Evolutionary conservation across 2,113 vertebrate genomes (phyloP).

Genomic region (Centropus bengalensis): DNA sequence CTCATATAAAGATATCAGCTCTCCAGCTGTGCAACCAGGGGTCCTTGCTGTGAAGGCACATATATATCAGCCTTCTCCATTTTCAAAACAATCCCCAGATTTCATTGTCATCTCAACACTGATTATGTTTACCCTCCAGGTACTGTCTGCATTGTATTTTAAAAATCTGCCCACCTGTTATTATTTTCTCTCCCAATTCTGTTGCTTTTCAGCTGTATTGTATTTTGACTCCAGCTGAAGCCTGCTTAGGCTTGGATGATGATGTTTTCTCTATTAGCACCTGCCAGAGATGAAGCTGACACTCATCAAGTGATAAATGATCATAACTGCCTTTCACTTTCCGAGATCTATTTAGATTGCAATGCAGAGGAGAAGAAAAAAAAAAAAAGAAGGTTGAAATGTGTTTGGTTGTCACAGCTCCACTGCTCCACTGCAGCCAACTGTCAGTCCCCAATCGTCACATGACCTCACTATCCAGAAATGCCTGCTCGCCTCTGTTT

Average conservation of each 20-base stretch:
- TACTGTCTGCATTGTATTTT: conserved; percentile 24
- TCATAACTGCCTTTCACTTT: not conserved
- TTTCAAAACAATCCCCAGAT: conserved; percentile 6
- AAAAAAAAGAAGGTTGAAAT: not conserved
- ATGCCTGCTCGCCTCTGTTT: not conserved
- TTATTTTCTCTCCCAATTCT: conserved; percentile 37
- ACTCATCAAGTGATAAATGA: conserved; percentile 20
- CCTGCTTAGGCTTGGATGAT: conserved; percentile 4
- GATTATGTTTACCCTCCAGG: conserved; percentile 45
- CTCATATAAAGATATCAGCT: conserved; percentile 20
- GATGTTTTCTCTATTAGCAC: not conserved
- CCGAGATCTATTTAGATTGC: accelerated
- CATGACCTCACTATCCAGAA: not conserved
- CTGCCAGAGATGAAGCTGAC: conserved; percentile 21
- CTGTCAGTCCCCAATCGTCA: accelerated
- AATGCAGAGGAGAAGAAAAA: not conserved
- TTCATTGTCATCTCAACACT: conserved; percentile 28
- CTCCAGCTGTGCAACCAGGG: conserved; percentile 20
- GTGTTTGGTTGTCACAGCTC: not conserved
- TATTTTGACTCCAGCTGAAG: conserved; percentile 50
- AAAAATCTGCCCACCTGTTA: conserved; percentile 49
- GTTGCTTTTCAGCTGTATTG: not conserved
- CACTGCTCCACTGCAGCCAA: not conserved
- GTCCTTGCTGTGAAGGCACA: conserved; percentile 1
- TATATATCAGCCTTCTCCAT: not conserved